Percentiles rank a stretch among this genome's conserved stretches.
These are phyloP conservation scores for Acanthisitta chloris DNA, from an alignment of 2,113 vertebrate species.

Conservation along the genomic window DNA sequence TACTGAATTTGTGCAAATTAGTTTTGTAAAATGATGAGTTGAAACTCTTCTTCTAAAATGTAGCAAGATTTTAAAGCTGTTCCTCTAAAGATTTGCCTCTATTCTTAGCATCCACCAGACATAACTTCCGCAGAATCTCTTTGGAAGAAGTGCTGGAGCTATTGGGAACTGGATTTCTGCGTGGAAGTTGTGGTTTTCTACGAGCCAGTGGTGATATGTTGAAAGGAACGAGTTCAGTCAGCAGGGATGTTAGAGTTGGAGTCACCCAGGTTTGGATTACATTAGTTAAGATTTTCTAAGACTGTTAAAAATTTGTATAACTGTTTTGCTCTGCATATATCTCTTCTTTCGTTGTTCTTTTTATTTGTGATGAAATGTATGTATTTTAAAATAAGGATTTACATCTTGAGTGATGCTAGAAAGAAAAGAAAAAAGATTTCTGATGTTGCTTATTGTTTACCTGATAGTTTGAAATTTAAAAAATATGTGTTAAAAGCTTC, in stretches of 20 bases:
- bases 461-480: background rate
- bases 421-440: background rate
- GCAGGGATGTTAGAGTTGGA: slow-evolving; percentile 87
- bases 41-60: background rate
- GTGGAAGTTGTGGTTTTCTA: slow-evolving; percentile 88
- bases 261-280: slow-evolving; percentile 85
- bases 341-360: background rate
- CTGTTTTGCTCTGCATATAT: background rate
- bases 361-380: background rate
- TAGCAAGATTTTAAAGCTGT: background rate
- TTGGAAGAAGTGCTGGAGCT: slow-evolving; percentile 89
- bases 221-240: slow-evolving; percentile 88
- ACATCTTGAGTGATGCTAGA: background rate
- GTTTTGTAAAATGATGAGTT: background rate
- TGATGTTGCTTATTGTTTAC: background rate
- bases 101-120: slow-evolving; percentile 63
- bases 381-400: background rate
- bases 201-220: slow-evolving; percentile 90
- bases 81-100: background rate
- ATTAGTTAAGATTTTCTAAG: background rate
- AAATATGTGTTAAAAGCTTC: background rate
- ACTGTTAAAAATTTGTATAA: background rate
- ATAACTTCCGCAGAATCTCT: slow-evolving; percentile 70
- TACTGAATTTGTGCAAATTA: background rate
- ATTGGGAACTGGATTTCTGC: slow-evolving; percentile 87